A percentile compares a stretch with the other conserved stretches of the same genome.
These are phyloP conservation scores for Xenopus tropicalis DNA, from an alignment of 2,113 vertebrate species.

Conservation along the genomic window DNA sequence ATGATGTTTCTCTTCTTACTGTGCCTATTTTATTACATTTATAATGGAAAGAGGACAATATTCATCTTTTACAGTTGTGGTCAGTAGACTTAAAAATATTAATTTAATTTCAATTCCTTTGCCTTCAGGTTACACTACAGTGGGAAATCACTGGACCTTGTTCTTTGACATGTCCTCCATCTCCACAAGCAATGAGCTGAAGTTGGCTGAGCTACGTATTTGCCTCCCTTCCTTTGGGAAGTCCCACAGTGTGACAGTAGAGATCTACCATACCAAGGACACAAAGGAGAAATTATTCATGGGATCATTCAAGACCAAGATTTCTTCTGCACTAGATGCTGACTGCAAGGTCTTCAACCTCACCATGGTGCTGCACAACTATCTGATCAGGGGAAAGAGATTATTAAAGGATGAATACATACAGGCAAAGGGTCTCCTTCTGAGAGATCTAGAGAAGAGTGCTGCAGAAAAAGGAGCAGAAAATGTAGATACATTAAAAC, in stretches of 20 bases:
- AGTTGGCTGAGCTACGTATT: conserved; percentile 71
- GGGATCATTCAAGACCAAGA: conserved; percentile 61
- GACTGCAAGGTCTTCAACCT: conserved; percentile 78
- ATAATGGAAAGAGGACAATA: no score
- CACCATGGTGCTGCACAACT: conserved; percentile 66
- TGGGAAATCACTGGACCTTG: conserved; percentile 68
- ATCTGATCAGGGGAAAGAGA: conserved; percentile 60
- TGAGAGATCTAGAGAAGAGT: conserved; percentile 26
- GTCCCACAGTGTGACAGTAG: conserved; percentile 55
- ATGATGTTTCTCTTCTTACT: background rate
- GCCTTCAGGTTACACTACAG: conserved; percentile 66
- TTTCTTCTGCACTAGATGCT: conserved; percentile 43
- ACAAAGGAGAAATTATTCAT: conserved; percentile 58
- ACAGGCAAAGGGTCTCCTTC: background rate
- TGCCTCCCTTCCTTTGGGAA: conserved; percentile 54
- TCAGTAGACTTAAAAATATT: background rate
- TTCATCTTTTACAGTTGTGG: no score
- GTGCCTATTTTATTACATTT: no score
- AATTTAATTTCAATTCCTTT: background rate
- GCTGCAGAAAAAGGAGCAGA: background rate
- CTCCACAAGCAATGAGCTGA: conserved; percentile 64
- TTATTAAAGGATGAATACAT: conserved; percentile 26
- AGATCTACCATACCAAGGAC: conserved; percentile 71
- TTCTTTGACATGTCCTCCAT: conserved; percentile 82
- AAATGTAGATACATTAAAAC: background rate